phyloP scores from a whole-genome alignment of 1,140 invertebrate genomes.

The Platyscapa corneri region DNA sequence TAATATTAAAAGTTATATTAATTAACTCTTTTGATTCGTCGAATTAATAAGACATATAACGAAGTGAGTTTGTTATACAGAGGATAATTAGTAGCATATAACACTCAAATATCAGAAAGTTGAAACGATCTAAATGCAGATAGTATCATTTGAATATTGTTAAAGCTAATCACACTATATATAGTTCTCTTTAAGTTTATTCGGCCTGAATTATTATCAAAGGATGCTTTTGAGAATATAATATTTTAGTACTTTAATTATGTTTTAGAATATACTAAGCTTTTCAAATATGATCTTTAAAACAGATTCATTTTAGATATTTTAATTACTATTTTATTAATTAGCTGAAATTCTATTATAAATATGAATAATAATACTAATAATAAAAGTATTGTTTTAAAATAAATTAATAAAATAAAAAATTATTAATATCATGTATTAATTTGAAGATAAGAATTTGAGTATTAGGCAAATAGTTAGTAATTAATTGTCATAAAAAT shows the following conservation, averaged over 20 bases:
- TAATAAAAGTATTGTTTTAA: no score
- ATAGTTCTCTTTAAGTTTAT: not conserved
- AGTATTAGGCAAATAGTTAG: not conserved
- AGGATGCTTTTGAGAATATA: not conserved
- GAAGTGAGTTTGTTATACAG: not conserved
- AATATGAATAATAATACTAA: not conserved
- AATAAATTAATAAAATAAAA: no score
- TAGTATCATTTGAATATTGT: not conserved
- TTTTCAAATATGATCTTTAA: not conserved
- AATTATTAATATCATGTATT: no score
- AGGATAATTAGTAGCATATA: not conserved
- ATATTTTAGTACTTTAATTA: not conserved
- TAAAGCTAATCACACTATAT: not conserved
- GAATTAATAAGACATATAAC: not conserved
- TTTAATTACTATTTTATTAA: not conserved
- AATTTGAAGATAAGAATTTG: no score
- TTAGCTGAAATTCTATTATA: not conserved
- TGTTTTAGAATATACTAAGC: not conserved
- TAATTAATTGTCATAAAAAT: not conserved
- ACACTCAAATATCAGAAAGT: not conserved
- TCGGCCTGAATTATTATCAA: not conserved
- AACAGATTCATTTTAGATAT: not conserved
- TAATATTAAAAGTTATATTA: not conserved
- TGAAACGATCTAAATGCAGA: not conserved
- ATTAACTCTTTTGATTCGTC: not conserved